These are phyloP conservation scores for Tiaroga cobitis DNA, from an alignment of 2,797 vertebrate genomes.

Conservation along the genomic window DNA sequence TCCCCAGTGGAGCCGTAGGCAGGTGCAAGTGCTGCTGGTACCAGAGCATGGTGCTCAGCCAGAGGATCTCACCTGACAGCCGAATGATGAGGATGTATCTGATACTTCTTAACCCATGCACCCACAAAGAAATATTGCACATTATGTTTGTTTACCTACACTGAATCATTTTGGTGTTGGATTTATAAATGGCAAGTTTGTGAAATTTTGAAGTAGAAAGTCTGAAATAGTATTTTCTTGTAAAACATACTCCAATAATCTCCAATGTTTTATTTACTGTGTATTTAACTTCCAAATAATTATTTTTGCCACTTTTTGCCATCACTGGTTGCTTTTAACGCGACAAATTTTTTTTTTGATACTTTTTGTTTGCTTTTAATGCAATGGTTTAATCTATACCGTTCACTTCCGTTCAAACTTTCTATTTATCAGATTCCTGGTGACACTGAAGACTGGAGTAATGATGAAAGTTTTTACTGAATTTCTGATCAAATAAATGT, in stretches of 20 bases:
- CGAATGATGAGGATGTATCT: neutral
- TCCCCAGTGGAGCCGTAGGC: neutral
- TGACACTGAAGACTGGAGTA: neutral
- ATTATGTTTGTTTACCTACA: neutral
- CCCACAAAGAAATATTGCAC: neutral
- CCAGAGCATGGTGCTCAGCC: conserved; percentile 17
- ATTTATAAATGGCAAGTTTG: neutral
- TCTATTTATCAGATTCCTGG: neutral
- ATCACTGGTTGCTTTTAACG: neutral
- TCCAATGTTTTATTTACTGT: neutral
- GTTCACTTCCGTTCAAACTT: too few relatives aligned
- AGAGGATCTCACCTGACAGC: conserved; percentile 4
- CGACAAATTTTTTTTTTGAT: neutral
- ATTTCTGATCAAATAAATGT: too few relatives aligned
- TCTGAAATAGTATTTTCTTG: neutral
- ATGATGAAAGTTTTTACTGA: too few relatives aligned
- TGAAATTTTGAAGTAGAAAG: neutral
- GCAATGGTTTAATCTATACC: neutral
- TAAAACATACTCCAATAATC: neutral
- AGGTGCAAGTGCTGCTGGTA: neutral
- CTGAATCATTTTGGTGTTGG: neutral
- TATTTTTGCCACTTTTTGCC: neutral
- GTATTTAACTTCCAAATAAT: neutral
- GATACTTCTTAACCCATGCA: conserved; percentile 15
- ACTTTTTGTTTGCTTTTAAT: neutral